These are phyloP conservation scores for Atta colombica DNA, from an alignment of 1,140 invertebrate species.

Conservation along the genomic window DNA sequence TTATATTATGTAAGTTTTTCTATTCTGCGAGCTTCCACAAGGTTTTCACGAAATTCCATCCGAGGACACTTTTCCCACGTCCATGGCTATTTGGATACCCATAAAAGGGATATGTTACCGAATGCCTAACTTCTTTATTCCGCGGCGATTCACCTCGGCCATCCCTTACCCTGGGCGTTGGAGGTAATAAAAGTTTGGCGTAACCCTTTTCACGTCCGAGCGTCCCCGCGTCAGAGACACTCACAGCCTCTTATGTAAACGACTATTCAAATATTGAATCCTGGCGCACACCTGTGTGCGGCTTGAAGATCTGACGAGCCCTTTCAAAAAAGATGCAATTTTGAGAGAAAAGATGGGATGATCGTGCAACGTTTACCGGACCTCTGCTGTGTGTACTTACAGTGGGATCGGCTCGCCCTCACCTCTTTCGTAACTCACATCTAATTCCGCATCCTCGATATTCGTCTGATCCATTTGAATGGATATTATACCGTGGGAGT, in stretches of 20 bases:
- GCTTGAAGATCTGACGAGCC: conserved; percentile 53
- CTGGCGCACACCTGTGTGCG: conserved; percentile 64
- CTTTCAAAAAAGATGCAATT: conserved; percentile 64
- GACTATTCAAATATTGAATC: conserved; percentile 74
- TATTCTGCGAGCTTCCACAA: background rate
- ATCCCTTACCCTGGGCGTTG: background rate
- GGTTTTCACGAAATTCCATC: conserved; percentile 4
- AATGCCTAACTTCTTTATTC: conserved; percentile 57
- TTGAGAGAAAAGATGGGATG: conserved; percentile 39
- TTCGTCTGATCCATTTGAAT: conserved; percentile 61
- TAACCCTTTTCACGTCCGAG: conserved; percentile 73
- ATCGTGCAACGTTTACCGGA: conserved; percentile 54
- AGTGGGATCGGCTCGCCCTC: conserved; percentile 64
- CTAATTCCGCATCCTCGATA: conserved; percentile 13
- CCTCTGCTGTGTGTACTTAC: conserved; percentile 27
- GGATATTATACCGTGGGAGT: conserved; percentile 71
- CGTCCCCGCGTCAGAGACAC: conserved; percentile 34
- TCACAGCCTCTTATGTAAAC: conserved; percentile 78
- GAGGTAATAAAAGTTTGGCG: conserved; percentile 60
- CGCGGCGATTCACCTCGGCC: conserved; percentile 64
- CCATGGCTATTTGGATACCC: conserved; percentile 44
- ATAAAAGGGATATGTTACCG: conserved; percentile 28
- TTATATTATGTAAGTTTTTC: background rate
- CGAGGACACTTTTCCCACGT: conserved; percentile 44
- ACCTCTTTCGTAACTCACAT: conserved; percentile 66